Evolutionary conservation across 2,797 vertebrate genomes (phyloP).

Genomic region (Schizothorax lantsangensis): DNA sequence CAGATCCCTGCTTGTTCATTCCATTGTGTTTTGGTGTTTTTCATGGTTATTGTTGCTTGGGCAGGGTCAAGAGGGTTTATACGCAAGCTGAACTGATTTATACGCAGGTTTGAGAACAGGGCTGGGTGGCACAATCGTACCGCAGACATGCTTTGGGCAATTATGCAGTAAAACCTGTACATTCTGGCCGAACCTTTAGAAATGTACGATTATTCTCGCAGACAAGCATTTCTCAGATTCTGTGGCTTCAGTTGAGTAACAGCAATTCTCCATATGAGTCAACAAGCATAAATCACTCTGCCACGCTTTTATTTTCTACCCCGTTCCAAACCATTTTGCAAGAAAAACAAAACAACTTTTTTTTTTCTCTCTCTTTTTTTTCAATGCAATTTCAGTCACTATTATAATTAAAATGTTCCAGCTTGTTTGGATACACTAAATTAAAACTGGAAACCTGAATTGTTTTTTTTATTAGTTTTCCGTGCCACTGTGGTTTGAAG

Average conservation of each 20-base stretch:
- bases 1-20: background rate
- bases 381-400: background rate
- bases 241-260: constrained; percentile 49
- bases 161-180: constrained; percentile 85
- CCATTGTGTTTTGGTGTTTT: constrained; percentile 37
- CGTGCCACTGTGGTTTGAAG: constrained; percentile 1
- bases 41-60: constrained; percentile 32
- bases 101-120: constrained; percentile 73
- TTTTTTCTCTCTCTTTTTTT: background rate
- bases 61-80: constrained; percentile 41
- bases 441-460: constrained; percentile 10
- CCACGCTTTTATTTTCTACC: background rate
- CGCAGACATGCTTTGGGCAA: constrained; percentile 72
- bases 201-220: constrained; percentile 55
- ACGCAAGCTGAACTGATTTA: constrained; percentile 57
- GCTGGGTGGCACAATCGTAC: constrained; percentile 72
- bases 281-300: constrained; percentile 49
- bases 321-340: constrained; percentile 25
- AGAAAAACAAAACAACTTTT: constrained; percentile 17
- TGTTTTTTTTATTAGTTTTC: constrained; percentile 13
- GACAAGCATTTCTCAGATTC: constrained; percentile 53
- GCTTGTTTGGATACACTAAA: constrained; percentile 12
- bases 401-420: constrained; percentile 27
- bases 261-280: constrained; percentile 42
- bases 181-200: constrained; percentile 69